Base-by-base conservation (phyloP, 2,113 vertebrate species). In the Vimba vimba region DNA sequence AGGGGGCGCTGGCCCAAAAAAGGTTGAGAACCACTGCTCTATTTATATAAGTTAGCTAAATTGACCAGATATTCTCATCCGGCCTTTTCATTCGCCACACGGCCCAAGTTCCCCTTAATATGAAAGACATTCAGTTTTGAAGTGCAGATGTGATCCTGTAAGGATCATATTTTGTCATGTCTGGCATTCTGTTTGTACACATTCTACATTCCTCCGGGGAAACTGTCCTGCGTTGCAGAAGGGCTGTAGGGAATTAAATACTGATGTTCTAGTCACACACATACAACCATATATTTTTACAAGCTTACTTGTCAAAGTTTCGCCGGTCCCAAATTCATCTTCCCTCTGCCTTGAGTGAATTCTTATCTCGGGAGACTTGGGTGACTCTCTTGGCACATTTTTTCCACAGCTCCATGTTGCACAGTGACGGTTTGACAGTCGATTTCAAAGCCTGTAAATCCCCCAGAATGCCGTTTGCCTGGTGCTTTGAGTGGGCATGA, bases 391-490 rank as follows among this genome's bases (percentile, higher is more conserved):
- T 88, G 89, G 89, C 82, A 79, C 77, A 84, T 86, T 81, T 88
- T 81, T 80, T 80, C 43, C 71, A 52, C 82, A 5, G 74, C 73
- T 78, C 60, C 78, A 75, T 76, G 71, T 83, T 84, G 50, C 86
- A 79, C 76, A 80, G 82, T 74, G 82, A 89, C 33, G 83, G 81
- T 59, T 77, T 88, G 89, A 89, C 89, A 89, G 86, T 78, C 84
- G 82, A 89, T 86, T 88, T 88, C 86, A 89, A 89, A 88, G 89
- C 83, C 69, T 85, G 62, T 73, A 89, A 89, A 89, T 87, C 89
- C 84, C 85, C 78, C 85, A 81, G 89, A 81, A 86, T 89, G 86
- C 62, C 82, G n/a, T 78, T 86, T 85, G 86, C 75, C 86, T 89
- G 64, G 86, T 83, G 69, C 89, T 86, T 86, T 88, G 89, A 89